Percentiles rank a stretch among this genome's conserved stretches.
Conservation (phyloP, 2,888 invertebrate species). For the Ligdia adustata region DNA sequence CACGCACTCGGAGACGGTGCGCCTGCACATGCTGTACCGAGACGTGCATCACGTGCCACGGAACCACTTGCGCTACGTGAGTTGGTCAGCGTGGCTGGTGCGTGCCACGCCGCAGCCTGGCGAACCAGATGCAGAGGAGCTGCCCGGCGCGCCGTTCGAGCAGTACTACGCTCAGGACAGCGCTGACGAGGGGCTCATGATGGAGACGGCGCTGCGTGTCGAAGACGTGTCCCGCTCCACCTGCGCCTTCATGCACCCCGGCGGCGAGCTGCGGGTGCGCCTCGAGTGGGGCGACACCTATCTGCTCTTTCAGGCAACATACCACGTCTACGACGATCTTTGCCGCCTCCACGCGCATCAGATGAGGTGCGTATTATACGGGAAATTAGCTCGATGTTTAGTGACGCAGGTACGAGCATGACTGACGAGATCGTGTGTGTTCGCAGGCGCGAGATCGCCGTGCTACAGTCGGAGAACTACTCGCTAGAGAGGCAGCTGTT, state of each 20-base stretch:
- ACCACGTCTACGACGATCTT: conserved; percentile 93
- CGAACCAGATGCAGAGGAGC: conserved; percentile 86
- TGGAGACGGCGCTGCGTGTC: conserved; percentile 90
- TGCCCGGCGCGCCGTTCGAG: conserved; percentile 89
- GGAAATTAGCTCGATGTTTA: too few relatives aligned
- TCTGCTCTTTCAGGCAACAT: conserved; percentile 91
- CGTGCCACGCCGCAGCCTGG: conserved; percentile 79
- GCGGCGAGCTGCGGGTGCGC: conserved; percentile 89
- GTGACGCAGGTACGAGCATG: too few relatives aligned
- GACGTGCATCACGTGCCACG: conserved; percentile 91
- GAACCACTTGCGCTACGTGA: conserved; percentile 88
- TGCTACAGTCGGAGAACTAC: conserved; percentile 92
- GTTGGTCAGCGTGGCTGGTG: conserved; percentile 89
- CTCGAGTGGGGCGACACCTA: conserved; percentile 93
- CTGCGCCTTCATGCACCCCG: conserved; percentile 88
- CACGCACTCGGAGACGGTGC: conserved; percentile 89
- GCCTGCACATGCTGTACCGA: conserved; percentile 89
- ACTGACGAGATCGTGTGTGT: conserved; percentile 3
- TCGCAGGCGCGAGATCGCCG: conserved; percentile 89
- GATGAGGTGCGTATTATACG: conserved; percentile 86
- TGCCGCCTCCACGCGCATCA: conserved; percentile 91
- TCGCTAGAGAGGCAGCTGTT: conserved; percentile 91
- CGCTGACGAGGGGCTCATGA: conserved; percentile 91
- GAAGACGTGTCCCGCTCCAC: conserved; percentile 88
- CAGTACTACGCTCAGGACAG: conserved; percentile 92